Evolutionary conservation across 2,797 vertebrate species (phyloP).

Genomic region (Lerista edwardsae): DNA sequence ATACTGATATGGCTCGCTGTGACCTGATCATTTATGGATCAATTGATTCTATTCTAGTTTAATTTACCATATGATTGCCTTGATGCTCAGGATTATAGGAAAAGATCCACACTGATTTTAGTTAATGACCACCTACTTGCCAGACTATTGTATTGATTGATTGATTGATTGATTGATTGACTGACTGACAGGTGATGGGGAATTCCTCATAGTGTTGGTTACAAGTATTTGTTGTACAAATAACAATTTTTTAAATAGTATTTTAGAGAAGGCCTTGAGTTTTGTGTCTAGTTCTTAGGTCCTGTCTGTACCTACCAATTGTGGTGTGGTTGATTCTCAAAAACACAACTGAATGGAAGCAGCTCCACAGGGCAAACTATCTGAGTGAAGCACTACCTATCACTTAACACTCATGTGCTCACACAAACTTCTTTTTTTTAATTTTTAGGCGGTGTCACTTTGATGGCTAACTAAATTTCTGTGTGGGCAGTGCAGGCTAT

Average conservation of each 20-base stretch:
- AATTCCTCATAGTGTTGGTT: background rate
- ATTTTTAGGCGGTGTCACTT: background rate
- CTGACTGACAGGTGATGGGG: conserved; percentile 61
- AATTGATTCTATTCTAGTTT: conserved; percentile 87
- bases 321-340: background rate
- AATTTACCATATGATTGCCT: conserved; percentile 90
- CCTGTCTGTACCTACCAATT: background rate
- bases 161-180: conserved; percentile 35
- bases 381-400: conserved; percentile 33
- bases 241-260: background rate
- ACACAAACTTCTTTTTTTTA: background rate
- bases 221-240: conserved; percentile 25
- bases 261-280: background rate
- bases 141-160: conserved; percentile 84
- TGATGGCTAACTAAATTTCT: background rate
- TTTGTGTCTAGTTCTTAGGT: background rate
- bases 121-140: conserved; percentile 81
- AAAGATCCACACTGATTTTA: conserved; percentile 77
- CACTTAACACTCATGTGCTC: background rate
- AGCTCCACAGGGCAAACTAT: background rate
- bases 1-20: conserved; percentile 75
- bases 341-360: background rate
- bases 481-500: too few species aligned
- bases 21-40: conserved; percentile 88
- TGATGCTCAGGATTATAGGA: conserved; percentile 81